These are phyloP conservation scores for Ochropleura plecta DNA, from an alignment of 2,888 invertebrate genomes.

Conservation along the genomic window DNA sequence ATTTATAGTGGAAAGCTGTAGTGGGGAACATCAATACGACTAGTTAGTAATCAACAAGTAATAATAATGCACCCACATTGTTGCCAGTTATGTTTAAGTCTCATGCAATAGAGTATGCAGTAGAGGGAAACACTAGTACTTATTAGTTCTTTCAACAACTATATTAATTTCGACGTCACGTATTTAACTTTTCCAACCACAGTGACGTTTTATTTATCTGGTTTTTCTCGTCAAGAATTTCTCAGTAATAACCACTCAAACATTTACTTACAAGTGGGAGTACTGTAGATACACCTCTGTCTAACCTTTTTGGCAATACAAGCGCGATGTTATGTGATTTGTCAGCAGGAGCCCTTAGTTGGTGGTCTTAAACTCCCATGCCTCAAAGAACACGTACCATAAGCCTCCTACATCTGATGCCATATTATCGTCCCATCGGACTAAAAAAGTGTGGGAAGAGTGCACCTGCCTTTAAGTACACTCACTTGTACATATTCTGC, in stretches of 20 bases:
- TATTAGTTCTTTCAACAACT: not conserved
- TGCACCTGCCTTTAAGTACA: too few relatives aligned
- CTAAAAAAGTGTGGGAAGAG: not conserved
- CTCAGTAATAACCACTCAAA: not conserved
- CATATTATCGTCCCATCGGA: not conserved
- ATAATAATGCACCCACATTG: too few relatives aligned
- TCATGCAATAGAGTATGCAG: too few relatives aligned
- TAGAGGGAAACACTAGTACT: not conserved
- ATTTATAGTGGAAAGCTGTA: not conserved
- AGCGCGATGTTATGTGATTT: not conserved
- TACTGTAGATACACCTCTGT: not conserved
- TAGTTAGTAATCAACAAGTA: too few relatives aligned
- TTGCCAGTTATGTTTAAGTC: too few relatives aligned
- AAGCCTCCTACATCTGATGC: too few relatives aligned
- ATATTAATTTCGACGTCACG: not conserved
- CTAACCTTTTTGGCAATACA: not conserved
- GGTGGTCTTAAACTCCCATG: not conserved
- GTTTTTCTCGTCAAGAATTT: not conserved
- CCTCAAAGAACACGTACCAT: too few relatives aligned
- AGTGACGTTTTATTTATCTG: conserved; percentile 2
- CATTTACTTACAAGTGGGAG: not conserved
- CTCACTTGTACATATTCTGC: not conserved
- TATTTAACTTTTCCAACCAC: conserved; percentile 5
- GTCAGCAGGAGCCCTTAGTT: not conserved
- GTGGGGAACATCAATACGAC: not conserved